phyloP scores from a whole-genome alignment of 1,140 invertebrate genomes.

The Zaprionus taronus region DNA sequence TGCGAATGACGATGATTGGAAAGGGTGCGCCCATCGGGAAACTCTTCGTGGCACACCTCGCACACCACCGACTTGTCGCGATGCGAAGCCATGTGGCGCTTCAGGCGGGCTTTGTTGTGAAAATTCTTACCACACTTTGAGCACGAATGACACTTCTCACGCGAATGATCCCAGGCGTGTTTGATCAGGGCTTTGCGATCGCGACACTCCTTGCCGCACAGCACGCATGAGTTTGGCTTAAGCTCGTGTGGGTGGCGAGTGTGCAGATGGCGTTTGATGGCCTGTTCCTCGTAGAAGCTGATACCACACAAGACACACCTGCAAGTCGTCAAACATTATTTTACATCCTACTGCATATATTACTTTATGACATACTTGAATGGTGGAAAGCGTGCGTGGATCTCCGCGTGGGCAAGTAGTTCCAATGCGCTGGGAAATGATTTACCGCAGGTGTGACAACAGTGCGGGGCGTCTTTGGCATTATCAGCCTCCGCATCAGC shows the following conservation, averaged over 20 bases:
- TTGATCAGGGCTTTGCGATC: slow-evolving; percentile 88
- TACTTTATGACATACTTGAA: slow-evolving; percentile 84
- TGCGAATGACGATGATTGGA: slow-evolving; percentile 90
- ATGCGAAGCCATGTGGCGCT: slow-evolving; percentile 89
- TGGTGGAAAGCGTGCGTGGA: slow-evolving; percentile 87
- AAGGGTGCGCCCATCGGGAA: slow-evolving; percentile 88
- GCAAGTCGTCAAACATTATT: slow-evolving; percentile 10
- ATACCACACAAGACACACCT: slow-evolving; percentile 82
- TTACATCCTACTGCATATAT: not conserved
- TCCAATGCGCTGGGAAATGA: slow-evolving; percentile 90
- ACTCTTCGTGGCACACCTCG: slow-evolving; percentile 89
- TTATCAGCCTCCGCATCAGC: slow-evolving; percentile 73
- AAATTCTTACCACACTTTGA: slow-evolving; percentile 89
- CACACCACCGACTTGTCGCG: slow-evolving; percentile 89
- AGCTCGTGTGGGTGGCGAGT: slow-evolving; percentile 75
- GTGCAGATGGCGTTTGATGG: slow-evolving; percentile 76
- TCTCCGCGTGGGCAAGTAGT: slow-evolving; percentile 90
- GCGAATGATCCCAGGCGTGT: slow-evolving; percentile 88
- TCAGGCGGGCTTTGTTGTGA: slow-evolving; percentile 88
- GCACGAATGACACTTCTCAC: slow-evolving; percentile 87
- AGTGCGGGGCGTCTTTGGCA: slow-evolving; percentile 60
- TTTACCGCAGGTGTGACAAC: slow-evolving; percentile 91
- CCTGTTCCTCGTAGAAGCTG: slow-evolving; percentile 78
- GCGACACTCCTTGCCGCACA: slow-evolving; percentile 89
- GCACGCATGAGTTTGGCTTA: slow-evolving; percentile 85